phyloP scores from a whole-genome alignment of 2,797 vertebrate species.

The Buceros bicornis region DNA sequence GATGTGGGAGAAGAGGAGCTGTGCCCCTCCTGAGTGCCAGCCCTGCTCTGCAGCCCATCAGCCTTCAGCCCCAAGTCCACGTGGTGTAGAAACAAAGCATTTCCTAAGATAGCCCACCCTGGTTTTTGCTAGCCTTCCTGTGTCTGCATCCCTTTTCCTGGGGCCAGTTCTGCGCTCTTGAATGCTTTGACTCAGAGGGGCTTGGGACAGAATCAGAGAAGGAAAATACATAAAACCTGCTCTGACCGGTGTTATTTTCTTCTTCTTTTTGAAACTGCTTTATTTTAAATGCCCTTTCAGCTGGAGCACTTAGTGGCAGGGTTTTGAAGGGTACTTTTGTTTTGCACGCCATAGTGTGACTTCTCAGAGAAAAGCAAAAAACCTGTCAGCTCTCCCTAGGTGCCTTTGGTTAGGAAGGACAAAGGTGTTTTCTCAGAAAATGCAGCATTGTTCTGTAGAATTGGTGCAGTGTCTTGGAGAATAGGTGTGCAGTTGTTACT shows the following conservation, averaged over 20 bases:
- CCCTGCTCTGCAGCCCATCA: neutral
- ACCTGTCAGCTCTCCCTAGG: conserved; percentile 1
- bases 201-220: neutral
- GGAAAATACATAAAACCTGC: neutral
- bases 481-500: neutral
- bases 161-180: neutral
- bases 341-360: neutral
- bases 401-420: neutral
- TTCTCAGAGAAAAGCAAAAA: conserved; percentile 35
- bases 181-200: neutral
- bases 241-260: neutral
- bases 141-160: neutral
- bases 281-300: conserved; percentile 45
- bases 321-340: conserved; percentile 55
- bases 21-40: neutral
- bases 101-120: neutral
- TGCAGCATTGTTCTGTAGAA: neutral
- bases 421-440: conserved; percentile 20
- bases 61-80: neutral
- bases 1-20: neutral
- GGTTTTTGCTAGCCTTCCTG: neutral
- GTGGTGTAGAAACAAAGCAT: neutral
- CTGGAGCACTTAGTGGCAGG: conserved; percentile 15
- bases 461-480: neutral
- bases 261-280: neutral